A percentile compares a stretch with the other conserved stretches of the same genome.
These are phyloP conservation scores for Frankliniella intonsa DNA, from an alignment of 2,888 invertebrate species.

Conservation along the genomic window DNA sequence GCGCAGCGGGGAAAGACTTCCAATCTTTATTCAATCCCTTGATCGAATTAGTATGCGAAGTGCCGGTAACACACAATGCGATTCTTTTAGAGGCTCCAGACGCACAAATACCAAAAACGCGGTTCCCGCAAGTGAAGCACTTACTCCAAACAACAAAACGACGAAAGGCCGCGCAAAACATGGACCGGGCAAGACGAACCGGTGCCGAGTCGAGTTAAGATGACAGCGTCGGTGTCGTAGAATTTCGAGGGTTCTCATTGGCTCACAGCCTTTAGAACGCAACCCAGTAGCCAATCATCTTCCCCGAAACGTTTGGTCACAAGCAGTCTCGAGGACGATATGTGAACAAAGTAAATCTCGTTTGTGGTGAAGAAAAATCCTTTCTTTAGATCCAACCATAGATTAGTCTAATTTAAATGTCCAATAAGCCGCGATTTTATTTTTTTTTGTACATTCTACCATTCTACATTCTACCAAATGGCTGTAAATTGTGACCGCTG, in stretches of 20 bases:
- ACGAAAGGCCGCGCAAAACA: constrained; percentile 22
- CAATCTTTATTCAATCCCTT: neutral
- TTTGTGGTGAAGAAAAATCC: neutral
- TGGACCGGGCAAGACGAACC: neutral
- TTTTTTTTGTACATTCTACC: no score
- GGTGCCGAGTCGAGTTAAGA: neutral
- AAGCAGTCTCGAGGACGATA: no score
- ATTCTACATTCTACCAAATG: no score
- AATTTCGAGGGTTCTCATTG: no score
- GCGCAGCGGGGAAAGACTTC: neutral
- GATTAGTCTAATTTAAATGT: no score
- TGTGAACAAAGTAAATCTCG: no score
- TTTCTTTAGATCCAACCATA: neutral
- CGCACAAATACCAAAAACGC: neutral
- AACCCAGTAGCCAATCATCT: no score
- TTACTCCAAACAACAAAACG: constrained; percentile 14
- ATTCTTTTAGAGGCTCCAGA: neutral
- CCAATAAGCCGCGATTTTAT: no score
- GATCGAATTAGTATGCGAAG: neutral
- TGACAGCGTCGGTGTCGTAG: neutral
- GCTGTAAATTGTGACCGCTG: no score
- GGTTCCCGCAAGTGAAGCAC: neutral
- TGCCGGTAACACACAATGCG: neutral
- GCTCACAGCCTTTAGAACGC: no score
- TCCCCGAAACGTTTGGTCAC: no score